Base-by-base conservation (phyloP, 2,113 vertebrate species). In the Notarius lentiginosus region DNA sequence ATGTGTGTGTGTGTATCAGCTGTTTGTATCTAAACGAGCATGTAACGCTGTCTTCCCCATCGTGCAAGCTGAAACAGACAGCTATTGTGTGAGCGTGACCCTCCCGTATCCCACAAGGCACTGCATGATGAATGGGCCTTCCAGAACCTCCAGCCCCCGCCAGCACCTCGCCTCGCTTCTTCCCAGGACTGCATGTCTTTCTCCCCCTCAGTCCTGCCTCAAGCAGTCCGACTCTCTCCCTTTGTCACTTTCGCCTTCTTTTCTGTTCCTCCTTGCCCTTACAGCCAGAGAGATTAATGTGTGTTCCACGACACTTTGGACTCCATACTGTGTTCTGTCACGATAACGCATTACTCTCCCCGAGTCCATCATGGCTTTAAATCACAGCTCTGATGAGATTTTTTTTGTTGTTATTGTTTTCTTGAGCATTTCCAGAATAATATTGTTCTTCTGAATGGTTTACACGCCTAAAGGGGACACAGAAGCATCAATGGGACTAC, bases 101-200 rank as follows among this genome's bases (percentile, higher is more conserved):
- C 92, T 91, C 81, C 91, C 89, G 89, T 91, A 94, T 94, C 93
- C 92, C 94, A 94, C 93, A 93, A 95, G 93, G 93, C 95, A 94
- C 86, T 93, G 93, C 93, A 95, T 95, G 95, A 95, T 95, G 93
- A 95, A 95, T 95, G 93, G 93, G 91, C 92, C 89, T 91, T 88
- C 90, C 91, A 89, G 92, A 92, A 93, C 92, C 94, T 93, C 92
- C 90, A 7, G 80, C 79, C 86, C 79, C 86, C 60, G 70, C 51
- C 72, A 24, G 81, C 81, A 79, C 51, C 60, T 84, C 72, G 51
- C 56, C 55, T 79, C 75, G 12, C 84, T 68, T 79, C 90, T 65
- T 88, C 84, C 79, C 55, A 85, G 47, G 73, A 84, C 92, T 91
- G 88, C 89, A 89, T 89, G 91, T 89, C 93, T 91, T 90, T 91